phyloP scores from a whole-genome alignment of 2,797 vertebrate species.

The Anolis apletophallus region DNA sequence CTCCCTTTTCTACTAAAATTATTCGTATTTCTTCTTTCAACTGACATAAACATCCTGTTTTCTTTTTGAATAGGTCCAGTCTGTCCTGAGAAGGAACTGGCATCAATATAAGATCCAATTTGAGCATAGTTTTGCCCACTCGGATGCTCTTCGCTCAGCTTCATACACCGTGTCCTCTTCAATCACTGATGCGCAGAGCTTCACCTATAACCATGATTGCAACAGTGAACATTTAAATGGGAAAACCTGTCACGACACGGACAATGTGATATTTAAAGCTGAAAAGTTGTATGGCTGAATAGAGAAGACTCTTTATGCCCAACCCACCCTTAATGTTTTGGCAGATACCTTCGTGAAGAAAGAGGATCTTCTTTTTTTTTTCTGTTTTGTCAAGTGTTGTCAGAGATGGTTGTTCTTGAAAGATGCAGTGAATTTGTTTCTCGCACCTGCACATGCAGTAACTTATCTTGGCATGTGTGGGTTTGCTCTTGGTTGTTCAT shows the following conservation, averaged over 20 bases:
- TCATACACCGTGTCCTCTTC: conserved; percentile 81
- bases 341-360: background rate
- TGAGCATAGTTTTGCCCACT: conserved; percentile 89
- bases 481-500: conserved; percentile 49
- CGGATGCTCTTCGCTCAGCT: conserved; percentile 86
- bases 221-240: conserved; percentile 89
- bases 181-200: conserved; percentile 89
- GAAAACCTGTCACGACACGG: conserved; percentile 86
- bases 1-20: too few relatives aligned
- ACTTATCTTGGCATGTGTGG: conserved; percentile 22
- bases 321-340: background rate
- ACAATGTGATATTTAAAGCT: conserved; percentile 80
- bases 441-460: background rate
- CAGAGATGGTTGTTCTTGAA: conserved; percentile 43
- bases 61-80: conserved; percentile 86
- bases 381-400: conserved; percentile 19
- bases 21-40: background rate
- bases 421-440: background rate
- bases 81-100: conserved; percentile 92
- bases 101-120: conserved; percentile 96
- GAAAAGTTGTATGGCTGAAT: conserved; percentile 88
- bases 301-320: rapidly evolving
- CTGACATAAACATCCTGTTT: rapidly evolving
- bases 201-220: conserved; percentile 86
- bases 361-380: conserved; percentile 11